Conservation (phyloP, 2,113 vertebrate genomes). For the Rattus rattus region DNA sequence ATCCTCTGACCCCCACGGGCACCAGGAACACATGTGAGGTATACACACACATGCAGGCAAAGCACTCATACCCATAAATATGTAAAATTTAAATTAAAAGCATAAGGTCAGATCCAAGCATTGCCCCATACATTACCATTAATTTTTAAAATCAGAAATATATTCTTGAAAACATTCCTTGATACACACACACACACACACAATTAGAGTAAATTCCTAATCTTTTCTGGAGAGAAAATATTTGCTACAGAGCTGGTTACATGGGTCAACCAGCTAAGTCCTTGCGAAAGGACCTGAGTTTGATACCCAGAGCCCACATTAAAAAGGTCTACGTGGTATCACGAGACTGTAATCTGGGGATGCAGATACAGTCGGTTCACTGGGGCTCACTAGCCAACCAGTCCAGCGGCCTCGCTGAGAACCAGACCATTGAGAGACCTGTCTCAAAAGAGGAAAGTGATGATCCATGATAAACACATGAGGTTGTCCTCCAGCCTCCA, state of each 20-base stretch:
- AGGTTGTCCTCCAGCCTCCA: background rate
- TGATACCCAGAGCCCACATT: background rate
- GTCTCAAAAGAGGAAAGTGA: background rate
- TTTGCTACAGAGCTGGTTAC: background rate
- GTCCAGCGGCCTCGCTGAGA: background rate
- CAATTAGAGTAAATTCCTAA: background rate
- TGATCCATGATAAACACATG: background rate
- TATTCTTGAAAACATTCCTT: background rate
- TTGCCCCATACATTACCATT: background rate
- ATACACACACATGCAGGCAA: background rate
- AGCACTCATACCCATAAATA: background rate
- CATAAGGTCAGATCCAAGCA: background rate
- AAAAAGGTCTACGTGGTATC: background rate
- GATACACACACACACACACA: background rate
- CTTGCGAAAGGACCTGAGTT: background rate
- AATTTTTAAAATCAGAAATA: background rate
- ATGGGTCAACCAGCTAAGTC: too few relatives aligned
- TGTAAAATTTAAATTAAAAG: background rate
- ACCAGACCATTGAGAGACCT: background rate
- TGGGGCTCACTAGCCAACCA: background rate
- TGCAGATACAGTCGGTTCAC: background rate
- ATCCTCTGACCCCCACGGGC: too few relatives aligned
- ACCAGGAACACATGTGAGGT: background rate
- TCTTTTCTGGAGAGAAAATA: background rate
- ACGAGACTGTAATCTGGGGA: background rate